phyloP scores from a whole-genome alignment of 2,888 invertebrate genomes.

The Heteromurus nitidus region DNA sequence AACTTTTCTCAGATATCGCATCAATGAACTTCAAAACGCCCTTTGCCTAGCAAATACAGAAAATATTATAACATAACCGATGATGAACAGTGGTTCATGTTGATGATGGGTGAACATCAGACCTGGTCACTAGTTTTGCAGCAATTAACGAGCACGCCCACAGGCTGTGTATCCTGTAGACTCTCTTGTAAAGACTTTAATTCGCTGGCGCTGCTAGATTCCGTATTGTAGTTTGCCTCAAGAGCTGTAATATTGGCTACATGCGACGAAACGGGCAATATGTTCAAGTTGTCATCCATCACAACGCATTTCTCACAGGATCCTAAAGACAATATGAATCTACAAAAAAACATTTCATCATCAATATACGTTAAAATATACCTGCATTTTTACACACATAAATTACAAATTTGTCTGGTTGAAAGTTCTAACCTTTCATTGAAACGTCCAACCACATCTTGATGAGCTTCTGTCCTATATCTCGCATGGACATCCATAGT shows the following conservation, averaged over 20 bases:
- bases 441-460: conserved; percentile 93
- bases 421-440: conserved; percentile 86
- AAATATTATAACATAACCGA: conserved; percentile 24
- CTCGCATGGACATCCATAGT: conserved; percentile 99
- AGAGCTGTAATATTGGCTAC: conserved; percentile 87
- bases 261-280: conserved; percentile 93
- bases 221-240: conserved; percentile 77
- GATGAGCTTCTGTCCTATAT: conserved; percentile 95
- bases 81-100: not conserved
- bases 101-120: too few species aligned
- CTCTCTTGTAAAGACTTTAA: conserved; percentile 87
- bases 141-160: conserved; percentile 89
- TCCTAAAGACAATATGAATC: conserved; percentile 90
- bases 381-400: conserved; percentile 3
- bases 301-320: conserved; percentile 92
- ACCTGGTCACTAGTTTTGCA: conserved; percentile 95
- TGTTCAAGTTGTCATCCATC: conserved; percentile 94
- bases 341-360: too few species aligned
- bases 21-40: conserved; percentile 95
- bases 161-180: conserved; percentile 92
- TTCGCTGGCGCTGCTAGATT: conserved; percentile 79
- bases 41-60: conserved; percentile 80
- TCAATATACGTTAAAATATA: too few species aligned
- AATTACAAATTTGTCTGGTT: not conserved
- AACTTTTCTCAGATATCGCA: conserved; percentile 92